phyloP scores from a whole-genome alignment of 1,140 invertebrate species.

The Nephotettix cincticeps region DNA sequence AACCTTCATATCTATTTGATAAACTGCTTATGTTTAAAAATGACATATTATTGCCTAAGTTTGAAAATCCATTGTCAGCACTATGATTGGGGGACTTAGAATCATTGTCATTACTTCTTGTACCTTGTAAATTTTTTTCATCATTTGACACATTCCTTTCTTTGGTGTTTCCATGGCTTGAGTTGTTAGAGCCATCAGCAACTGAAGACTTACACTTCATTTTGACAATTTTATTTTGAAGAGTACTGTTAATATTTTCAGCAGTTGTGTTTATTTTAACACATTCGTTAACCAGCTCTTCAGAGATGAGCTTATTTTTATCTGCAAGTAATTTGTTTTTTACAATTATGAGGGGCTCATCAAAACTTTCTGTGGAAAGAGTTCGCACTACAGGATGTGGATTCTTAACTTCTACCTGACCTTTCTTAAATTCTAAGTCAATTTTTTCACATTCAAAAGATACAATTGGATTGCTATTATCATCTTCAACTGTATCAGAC shows the following conservation, averaged over 20 bases:
- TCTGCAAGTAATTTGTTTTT: background rate
- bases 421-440: background rate
- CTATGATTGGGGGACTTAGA: too few relatives aligned
- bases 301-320: background rate
- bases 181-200: background rate
- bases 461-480: too few relatives aligned
- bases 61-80: background rate
- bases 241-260: background rate
- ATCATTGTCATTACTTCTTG: too few relatives aligned
- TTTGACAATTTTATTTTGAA: background rate
- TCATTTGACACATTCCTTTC: background rate
- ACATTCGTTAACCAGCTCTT: background rate
- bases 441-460: background rate
- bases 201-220: background rate
- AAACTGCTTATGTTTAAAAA: too few relatives aligned
- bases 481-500: too few relatives aligned
- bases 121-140: background rate
- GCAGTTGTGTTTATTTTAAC: background rate
- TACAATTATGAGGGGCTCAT: background rate
- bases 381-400: background rate
- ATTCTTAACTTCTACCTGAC: background rate
- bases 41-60: background rate
- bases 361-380: background rate
- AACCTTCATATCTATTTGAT: too few relatives aligned
- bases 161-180: background rate